A percentile compares a stretch with the other conserved stretches of the same genome.
Evolutionary conservation across 2,888 invertebrate genomes (phyloP).

Genomic region (Acanthosepion pharaonis): DNA sequence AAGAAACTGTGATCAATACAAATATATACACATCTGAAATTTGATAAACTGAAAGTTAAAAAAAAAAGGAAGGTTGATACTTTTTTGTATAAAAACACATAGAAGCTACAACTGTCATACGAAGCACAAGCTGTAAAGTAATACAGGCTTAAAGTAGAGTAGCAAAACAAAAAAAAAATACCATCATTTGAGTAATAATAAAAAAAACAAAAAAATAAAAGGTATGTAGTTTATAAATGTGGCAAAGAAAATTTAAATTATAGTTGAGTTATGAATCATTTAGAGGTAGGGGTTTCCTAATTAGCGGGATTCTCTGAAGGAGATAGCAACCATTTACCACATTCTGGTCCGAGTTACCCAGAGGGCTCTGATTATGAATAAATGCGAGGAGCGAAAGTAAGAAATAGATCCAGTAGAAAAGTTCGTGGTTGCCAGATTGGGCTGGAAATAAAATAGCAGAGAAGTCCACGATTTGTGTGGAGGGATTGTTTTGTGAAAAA

Average conservation of each 20-base stretch:
- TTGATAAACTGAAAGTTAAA: background rate
- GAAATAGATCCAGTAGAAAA: too few species aligned
- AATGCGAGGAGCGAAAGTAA: too few species aligned
- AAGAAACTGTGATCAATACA: background rate
- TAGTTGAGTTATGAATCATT: background rate
- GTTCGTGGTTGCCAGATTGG: too few species aligned
- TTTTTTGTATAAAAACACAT: background rate
- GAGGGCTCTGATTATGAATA: too few species aligned
- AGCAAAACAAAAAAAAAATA: background rate
- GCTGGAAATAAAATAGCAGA: too few species aligned
- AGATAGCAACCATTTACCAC: too few species aligned
- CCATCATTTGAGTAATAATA: background rate
- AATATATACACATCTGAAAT: background rate
- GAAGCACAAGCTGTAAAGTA: background rate
- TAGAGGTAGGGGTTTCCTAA: too few species aligned
- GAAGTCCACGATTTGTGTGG: too few species aligned
- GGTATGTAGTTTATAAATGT: background rate
- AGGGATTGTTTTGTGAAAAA: too few species aligned
- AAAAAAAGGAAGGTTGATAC: background rate
- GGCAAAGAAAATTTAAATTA: background rate
- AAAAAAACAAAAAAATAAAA: background rate
- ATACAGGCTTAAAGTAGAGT: background rate
- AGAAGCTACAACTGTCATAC: background rate
- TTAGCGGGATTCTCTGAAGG: too few species aligned
- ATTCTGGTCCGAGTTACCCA: too few species aligned